These are phyloP conservation scores for Helarctos malayanus DNA, from an alignment of 2,797 vertebrate genomes.

Conservation along the genomic window DNA sequence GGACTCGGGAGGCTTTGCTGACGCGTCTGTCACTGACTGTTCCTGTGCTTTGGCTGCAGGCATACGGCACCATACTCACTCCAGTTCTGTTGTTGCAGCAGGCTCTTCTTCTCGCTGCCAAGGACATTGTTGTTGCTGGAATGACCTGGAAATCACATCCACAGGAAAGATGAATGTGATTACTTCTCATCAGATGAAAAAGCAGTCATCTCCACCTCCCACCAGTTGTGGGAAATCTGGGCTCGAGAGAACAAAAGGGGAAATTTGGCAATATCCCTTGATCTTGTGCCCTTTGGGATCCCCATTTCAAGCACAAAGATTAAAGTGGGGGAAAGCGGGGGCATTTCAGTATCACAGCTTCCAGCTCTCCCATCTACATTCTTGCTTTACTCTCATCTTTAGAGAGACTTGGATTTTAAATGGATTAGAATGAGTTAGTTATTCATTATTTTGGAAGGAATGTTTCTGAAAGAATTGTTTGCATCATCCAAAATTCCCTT, in stretches of 20 bases:
- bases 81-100: conserved; percentile 72
- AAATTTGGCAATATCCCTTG: conserved; percentile 18
- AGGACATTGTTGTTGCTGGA: conserved; percentile 61
- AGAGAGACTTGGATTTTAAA: conserved; percentile 14
- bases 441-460: not conserved
- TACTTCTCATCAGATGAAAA: not conserved
- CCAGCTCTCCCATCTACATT: not conserved
- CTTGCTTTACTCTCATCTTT: not conserved
- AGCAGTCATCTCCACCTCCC: not conserved
- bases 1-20: not conserved
- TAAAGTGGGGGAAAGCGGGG: not conserved
- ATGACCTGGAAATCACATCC: conserved; percentile 70
- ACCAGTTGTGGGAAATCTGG: not conserved
- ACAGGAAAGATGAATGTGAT: conserved; percentile 5
- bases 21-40: fast-evolving
- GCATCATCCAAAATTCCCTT: not conserved
- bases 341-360: not conserved
- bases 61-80: fast-evolving
- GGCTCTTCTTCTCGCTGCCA: conserved; percentile 64
- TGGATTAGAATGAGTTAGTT: not conserved
- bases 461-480: not conserved
- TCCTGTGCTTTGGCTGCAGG: fast-evolving
- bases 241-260: not conserved
- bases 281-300: not conserved
- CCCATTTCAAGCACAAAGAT: not conserved